Evolutionary conservation across 2,113 vertebrate species (phyloP), one percentile per base, ranked within the genome.

Genomic region (Paedocypris sp.): DNA sequence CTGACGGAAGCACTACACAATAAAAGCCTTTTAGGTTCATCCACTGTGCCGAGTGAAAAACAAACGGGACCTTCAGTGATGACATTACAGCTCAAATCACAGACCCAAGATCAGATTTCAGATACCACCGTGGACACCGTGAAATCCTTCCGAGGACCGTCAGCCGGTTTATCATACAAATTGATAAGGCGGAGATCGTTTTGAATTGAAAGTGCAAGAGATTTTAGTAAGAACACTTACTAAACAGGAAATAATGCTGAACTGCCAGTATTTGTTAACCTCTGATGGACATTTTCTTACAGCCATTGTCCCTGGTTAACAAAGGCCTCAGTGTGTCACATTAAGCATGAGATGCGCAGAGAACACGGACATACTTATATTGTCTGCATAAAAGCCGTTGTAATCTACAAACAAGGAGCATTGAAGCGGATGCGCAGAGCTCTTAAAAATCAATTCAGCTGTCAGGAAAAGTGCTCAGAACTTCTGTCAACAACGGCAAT

Each of bases 261-360:
- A 52, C 36, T 10, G 19, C 7, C n/a, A 39, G 41, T 25, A 23
- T 64, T 64, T 1, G 12, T 36, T 57, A 29, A 15, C 28, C 50
- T 26, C 15, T 47, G 56, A 64, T 29, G 33, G 16, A n/a, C 25
- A 46, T 32, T 32, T 36, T 49, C 50, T 56, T 26, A 35, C 29
- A 29, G 31, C 32, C 22, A 64, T 47, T 64, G 62, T 64, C 16
- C 5, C 28, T 16, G 1, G 15, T 19, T 39, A 56, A 64, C 62
- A 64, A 57, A 48, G 42, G 23, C 23, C 42, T 47, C 20, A 64
- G 51, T 57, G 38, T 64, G 31, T 16, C 13, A 42, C 38, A 2
- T 46, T 56, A 48, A 47, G 43, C 51, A 53, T 36, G 13, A 63
- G 29, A 63, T 28, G 18, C 22, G 5, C 19, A 28, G 39, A 57